Conservation (phyloP, 2,888 invertebrate species). For the Galerucella calmariensis region DNA sequence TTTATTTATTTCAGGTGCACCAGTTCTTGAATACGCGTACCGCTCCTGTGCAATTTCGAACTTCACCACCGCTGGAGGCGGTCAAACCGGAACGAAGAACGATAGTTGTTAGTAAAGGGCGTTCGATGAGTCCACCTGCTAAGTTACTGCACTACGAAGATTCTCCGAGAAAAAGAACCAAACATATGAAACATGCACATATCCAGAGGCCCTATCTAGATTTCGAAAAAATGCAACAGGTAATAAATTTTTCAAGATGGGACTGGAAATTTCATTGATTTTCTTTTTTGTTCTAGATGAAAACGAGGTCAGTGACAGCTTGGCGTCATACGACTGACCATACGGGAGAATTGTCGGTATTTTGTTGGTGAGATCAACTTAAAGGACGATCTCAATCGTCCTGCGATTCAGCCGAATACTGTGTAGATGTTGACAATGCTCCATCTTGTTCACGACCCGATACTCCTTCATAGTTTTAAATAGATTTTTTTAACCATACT, state of each 20-base stretch:
- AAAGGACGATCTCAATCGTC: conserved; percentile 60
- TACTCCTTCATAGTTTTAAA: conserved; percentile 43
- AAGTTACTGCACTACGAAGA: conserved; percentile 70
- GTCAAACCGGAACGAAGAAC: conserved; percentile 75
- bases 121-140: conserved; percentile 66
- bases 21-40: conserved; percentile 74
- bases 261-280: no score
- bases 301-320: conserved; percentile 79
- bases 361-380: conserved; percentile 78
- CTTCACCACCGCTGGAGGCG: conserved; percentile 90
- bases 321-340: conserved; percentile 79
- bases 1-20: conserved; percentile 66
- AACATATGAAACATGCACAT: conserved; percentile 72
- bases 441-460: conserved; percentile 53
- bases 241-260: conserved; percentile 60
- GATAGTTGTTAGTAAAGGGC: conserved; percentile 61
- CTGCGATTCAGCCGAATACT: conserved; percentile 47
- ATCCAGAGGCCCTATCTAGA: conserved; percentile 90
- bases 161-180: conserved; percentile 71
- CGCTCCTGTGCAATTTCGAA: conserved; percentile 89
- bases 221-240: conserved; percentile 98
- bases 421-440: conserved; percentile 47
- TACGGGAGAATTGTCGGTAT: conserved; percentile 81
- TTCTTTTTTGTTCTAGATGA: conserved; percentile 70
- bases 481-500: conserved; percentile 33